Conservation (phyloP, 2,888 invertebrate genomes). For the Brassicogethes aeneus region DNA sequence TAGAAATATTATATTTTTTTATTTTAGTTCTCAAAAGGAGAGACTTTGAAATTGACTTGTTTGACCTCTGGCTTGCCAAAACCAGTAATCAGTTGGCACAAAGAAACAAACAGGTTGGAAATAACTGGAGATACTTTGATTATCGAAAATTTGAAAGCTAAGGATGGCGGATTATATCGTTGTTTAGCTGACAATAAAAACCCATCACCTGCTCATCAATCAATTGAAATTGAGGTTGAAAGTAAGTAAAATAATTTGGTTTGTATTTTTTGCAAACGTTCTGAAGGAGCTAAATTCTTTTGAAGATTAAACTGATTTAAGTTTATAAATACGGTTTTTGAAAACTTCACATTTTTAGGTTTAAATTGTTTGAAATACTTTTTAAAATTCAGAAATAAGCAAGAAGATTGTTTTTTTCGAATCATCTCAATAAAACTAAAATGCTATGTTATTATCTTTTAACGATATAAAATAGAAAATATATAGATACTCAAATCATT, state of each 20-base stretch:
- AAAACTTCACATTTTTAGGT: neutral
- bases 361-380: neutral
- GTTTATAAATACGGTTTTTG: neutral
- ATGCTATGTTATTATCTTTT: no score
- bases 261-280: neutral
- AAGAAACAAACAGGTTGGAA: slow-evolving; percentile 20
- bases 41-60: slow-evolving; percentile 37
- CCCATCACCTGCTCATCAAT: slow-evolving; percentile 31
- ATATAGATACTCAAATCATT: neutral
- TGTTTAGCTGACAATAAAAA: slow-evolving; percentile 42
- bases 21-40: slow-evolving; percentile 34
- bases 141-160: slow-evolving; percentile 30
- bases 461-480: no score
- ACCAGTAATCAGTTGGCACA: slow-evolving; percentile 40
- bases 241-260: slow-evolving; percentile 28
- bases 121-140: slow-evolving; percentile 31
- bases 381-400: no score
- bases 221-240: slow-evolving; percentile 31
- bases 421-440: no score
- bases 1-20: slow-evolving; percentile 1
- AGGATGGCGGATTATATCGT: slow-evolving; percentile 40
- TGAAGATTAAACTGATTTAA: neutral
- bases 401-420: no score
- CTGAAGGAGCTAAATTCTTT: neutral
- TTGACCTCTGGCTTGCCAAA: slow-evolving; percentile 38